Evolutionary conservation across 2,797 vertebrate species (phyloP).

Genomic region (Paratrypauchen microcephalus): DNA sequence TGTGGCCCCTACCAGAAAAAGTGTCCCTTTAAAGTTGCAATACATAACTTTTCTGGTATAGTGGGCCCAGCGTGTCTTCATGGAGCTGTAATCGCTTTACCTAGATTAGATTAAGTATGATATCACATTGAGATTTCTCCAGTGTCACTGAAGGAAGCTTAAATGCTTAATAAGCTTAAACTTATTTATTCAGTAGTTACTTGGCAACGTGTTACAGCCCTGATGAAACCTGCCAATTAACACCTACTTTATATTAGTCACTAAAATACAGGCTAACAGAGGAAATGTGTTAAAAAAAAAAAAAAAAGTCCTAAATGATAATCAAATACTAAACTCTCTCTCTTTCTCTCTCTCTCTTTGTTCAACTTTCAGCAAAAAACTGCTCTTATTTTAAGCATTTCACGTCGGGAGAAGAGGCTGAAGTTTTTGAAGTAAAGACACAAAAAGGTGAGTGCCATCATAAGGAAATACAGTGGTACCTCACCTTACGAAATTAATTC

Average conservation of each 20-base stretch:
- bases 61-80: no score
- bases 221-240: slow-evolving; percentile 2
- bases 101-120: no score
- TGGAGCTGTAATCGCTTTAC: not conserved
- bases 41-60: no score
- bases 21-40: no score
- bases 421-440: slow-evolving; percentile 95
- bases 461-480: no score
- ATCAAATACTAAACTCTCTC: not conserved
- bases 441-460: slow-evolving; percentile 89
- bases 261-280: not conserved
- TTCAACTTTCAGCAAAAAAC: slow-evolving; percentile 81
- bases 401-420: slow-evolving; percentile 89
- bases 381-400: slow-evolving; percentile 99
- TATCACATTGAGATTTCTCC: no score
- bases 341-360: not conserved
- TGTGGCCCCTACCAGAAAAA: no score
- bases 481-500: no score
- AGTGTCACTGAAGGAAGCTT: no score
- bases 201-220: not conserved
- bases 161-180: no score
- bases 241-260: not conserved
- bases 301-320: not conserved
- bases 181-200: no score
- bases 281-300: not conserved